Conservation (phyloP, 2,888 invertebrate genomes). For the Eulithis prunata region DNA sequence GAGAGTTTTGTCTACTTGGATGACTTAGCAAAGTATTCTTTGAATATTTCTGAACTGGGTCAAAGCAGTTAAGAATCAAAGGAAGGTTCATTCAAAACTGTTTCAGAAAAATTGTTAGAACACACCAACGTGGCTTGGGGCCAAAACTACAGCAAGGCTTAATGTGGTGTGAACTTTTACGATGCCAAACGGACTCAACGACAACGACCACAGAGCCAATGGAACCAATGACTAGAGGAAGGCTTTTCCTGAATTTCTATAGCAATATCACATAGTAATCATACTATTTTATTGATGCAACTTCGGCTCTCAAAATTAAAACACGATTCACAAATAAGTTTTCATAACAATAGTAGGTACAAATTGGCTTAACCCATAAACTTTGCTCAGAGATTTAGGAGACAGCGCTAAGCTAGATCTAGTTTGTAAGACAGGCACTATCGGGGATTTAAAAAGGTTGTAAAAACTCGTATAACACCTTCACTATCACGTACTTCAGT, state of each 20-base stretch:
- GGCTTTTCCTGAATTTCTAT: conserved; percentile 7
- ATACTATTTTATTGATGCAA: neutral
- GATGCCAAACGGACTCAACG: conserved; percentile 70
- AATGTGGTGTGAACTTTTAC: conserved; percentile 75
- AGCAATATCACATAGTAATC: neutral
- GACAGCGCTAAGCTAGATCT: neutral
- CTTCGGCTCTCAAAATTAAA: neutral
- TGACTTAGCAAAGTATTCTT: conserved; percentile 13
- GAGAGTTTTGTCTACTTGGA: conserved; percentile 9
- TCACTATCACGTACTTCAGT: conserved; percentile 23
- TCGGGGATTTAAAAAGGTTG: conserved; percentile 18
- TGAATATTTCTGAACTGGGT: conserved; percentile 25
- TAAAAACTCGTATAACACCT: conserved; percentile 19
- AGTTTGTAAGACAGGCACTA: conserved; percentile 13
- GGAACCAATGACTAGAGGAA: conserved; percentile 40
- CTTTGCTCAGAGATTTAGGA: no score
- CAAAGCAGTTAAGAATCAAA: conserved; percentile 28
- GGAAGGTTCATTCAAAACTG: conserved; percentile 54
- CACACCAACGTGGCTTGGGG: conserved; percentile 60
- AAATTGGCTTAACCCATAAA: no score
- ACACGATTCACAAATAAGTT: neutral
- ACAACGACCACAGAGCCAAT: conserved; percentile 57
- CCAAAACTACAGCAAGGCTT: conserved; percentile 65
- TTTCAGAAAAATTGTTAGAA: conserved; percentile 47
- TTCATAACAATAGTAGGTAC: no score